phyloP scores from a whole-genome alignment of 1,140 invertebrate species.

The Trichonephila inaurata region DNA sequence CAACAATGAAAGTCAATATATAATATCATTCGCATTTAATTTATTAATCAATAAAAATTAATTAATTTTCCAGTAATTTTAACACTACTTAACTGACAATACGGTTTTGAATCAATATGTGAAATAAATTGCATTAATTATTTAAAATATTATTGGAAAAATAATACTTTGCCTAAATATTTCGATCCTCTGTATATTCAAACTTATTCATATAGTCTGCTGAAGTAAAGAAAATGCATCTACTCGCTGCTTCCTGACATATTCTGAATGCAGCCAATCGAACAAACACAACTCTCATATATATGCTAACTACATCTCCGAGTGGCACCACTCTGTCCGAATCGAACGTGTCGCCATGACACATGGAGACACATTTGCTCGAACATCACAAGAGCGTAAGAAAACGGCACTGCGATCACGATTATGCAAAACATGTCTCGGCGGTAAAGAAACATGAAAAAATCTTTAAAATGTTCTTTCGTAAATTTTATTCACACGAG shows the following conservation, averaged over 20 bases:
- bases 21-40: too few species aligned
- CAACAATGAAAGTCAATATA: too few species aligned
- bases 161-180: too few species aligned
- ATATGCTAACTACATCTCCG: not conserved
- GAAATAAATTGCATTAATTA: too few species aligned
- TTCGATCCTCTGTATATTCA: too few species aligned
- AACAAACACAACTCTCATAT: not conserved
- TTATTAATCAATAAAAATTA: too few species aligned
- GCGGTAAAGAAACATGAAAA: not conserved
- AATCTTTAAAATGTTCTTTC: not conserved
- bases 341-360: not conserved
- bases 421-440: conserved; percentile 4
- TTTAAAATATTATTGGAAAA: too few species aligned
- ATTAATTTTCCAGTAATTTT: too few species aligned
- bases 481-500: not conserved
- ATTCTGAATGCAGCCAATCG: not conserved
- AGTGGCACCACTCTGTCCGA: not conserved
- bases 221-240: too few species aligned
- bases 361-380: not conserved
- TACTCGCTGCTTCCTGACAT: not conserved
- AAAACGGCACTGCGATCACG: not conserved
- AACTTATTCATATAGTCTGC: too few species aligned
- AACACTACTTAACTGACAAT: too few species aligned
- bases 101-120: too few species aligned
- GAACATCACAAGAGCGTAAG: not conserved